These are phyloP conservation scores for Mormyrops attenuatus DNA, from an alignment of 2,797 vertebrate genomes.

Conservation along the genomic window DNA sequence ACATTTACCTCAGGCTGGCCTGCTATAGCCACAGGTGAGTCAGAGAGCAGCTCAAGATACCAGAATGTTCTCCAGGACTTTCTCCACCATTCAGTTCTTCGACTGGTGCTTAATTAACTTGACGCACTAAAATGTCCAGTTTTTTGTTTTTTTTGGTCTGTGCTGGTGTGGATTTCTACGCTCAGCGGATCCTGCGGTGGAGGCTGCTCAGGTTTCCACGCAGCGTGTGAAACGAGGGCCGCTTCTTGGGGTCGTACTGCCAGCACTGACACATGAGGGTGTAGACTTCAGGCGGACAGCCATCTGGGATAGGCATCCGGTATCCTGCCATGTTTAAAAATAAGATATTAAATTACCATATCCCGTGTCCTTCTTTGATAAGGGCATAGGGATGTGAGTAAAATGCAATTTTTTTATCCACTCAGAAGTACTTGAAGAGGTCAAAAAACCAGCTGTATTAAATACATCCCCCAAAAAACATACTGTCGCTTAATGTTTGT, in stretches of 20 bases:
- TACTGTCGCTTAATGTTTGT: not conserved
- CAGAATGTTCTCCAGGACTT: not conserved
- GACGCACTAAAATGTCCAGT: not conserved
- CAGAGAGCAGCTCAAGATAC: not conserved
- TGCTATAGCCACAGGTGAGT: not conserved
- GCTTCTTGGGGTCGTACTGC: conserved; percentile 72
- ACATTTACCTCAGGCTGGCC: not conserved
- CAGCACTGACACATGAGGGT: conserved; percentile 83
- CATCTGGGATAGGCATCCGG: conserved; percentile 70
- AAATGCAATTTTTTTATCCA: not conserved
- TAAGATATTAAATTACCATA: not conserved
- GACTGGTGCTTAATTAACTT: not conserved
- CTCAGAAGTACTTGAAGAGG: conserved; percentile 12
- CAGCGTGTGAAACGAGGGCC: conserved; percentile 74
- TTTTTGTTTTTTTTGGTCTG: not conserved
- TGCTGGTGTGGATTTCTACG: not conserved
- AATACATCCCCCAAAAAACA: not conserved
- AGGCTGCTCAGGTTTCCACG: conserved; percentile 66
- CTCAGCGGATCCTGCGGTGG: conserved; percentile 50
- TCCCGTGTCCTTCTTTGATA: not conserved
- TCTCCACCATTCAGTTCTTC: not conserved
- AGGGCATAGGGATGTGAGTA: not conserved
- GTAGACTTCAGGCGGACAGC: conserved; percentile 77
- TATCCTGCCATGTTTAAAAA: conserved; percentile 57
- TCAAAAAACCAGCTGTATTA: not conserved